A percentile compares a stretch with the other conserved stretches of the same genome.
Conservation (phyloP, 1,140 invertebrate species). For the Ylistrum balloti region DNA sequence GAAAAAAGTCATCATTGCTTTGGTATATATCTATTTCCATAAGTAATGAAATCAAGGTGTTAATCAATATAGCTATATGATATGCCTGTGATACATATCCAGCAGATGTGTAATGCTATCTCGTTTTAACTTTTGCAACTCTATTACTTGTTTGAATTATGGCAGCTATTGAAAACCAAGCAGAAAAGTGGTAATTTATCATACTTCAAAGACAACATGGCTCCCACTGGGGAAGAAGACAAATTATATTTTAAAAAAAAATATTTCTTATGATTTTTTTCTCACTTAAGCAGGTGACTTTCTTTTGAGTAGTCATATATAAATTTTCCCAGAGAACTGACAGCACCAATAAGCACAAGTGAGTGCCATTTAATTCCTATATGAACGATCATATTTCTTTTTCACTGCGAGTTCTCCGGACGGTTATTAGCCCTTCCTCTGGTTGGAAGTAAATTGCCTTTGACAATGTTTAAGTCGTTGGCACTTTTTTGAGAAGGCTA, state of each 20-base stretch:
- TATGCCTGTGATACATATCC: background rate
- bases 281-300: background rate
- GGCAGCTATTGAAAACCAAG: background rate
- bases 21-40: background rate
- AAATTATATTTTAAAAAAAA: background rate
- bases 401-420: background rate
- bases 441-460: background rate
- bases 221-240: background rate
- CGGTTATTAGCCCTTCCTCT: background rate
- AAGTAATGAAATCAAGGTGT: background rate
- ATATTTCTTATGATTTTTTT: background rate
- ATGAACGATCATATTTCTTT: constrained; percentile 35
- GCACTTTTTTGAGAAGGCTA: background rate
- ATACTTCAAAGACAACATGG: background rate
- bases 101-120: background rate
- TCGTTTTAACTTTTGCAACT: constrained; percentile 20
- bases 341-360: background rate
- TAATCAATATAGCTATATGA: background rate
- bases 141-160: background rate
- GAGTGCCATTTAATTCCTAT: constrained; percentile 4
- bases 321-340: constrained; percentile 18
- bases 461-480: constrained; percentile 33
- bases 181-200: constrained; percentile 7
- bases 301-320: background rate
- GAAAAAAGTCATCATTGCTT: background rate